Percentiles rank a stretch among this genome's conserved stretches.
Evolutionary conservation across 2,888 invertebrate genomes (phyloP).

Genomic region (Nemurella pictetii): DNA sequence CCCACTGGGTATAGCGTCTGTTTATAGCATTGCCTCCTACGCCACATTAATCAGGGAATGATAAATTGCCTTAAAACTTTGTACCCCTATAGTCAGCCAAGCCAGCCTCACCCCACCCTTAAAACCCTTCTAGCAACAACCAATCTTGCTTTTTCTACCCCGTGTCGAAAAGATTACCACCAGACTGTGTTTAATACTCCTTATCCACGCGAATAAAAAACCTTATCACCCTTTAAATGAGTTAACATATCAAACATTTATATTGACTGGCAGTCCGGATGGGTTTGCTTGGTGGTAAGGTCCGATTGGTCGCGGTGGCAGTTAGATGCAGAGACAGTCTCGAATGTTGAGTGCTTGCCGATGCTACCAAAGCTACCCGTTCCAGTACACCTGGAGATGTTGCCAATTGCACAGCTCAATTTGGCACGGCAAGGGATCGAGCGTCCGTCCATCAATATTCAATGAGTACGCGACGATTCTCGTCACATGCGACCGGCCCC

Average conservation of each 20-base stretch:
- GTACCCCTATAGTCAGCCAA: constrained; percentile 18
- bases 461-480: neutral
- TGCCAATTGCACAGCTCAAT: neutral
- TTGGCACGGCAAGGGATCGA: neutral
- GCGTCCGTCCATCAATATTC: neutral
- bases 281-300: neutral
- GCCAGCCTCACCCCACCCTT: neutral
- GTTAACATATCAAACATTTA: constrained; percentile 26
- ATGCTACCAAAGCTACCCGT: too few species aligned
- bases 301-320: neutral
- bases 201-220: constrained; percentile 20
- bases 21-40: constrained; percentile 13
- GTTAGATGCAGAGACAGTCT: too few species aligned
- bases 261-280: neutral
- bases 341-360: too few species aligned
- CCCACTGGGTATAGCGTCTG: constrained; percentile 5
- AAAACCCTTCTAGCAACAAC: neutral
- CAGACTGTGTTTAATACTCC: constrained; percentile 30
- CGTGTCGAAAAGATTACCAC: constrained; percentile 36
- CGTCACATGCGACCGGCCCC: neutral
- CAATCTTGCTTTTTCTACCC: constrained; percentile 22
- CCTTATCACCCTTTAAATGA: constrained; percentile 11
- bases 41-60: constrained; percentile 42
- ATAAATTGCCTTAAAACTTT: constrained; percentile 42
- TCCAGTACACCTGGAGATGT: neutral